A percentile compares a stretch with the other conserved stretches of the same genome.
Evolutionary conservation across 2,113 vertebrate species (phyloP).

Genomic region (Chionis minor): DNA sequence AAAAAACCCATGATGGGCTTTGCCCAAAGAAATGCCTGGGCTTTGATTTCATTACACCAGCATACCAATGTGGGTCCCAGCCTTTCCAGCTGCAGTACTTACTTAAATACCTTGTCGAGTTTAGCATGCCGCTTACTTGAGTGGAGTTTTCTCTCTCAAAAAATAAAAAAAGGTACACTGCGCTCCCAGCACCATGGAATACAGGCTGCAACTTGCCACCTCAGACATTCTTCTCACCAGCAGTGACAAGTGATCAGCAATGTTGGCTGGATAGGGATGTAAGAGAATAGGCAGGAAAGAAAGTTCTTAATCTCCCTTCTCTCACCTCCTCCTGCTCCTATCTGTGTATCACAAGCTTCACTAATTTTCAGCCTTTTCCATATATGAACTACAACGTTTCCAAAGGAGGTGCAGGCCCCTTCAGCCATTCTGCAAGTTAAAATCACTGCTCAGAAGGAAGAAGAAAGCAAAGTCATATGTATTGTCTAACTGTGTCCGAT

Average conservation of each 20-base stretch:
- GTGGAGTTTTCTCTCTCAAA: background rate
- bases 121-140: background rate
- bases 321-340: background rate
- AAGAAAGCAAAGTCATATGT: background rate
- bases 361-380: background rate
- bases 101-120: background rate
- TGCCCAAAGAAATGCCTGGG: background rate
- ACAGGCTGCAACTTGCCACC: background rate
- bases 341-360: background rate
- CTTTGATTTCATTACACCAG: background rate
- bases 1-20: background rate
- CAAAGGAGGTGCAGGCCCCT: background rate
- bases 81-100: background rate
- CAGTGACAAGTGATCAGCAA: background rate
- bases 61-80: rapidly evolving
- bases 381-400: background rate
- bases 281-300: background rate
- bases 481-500: background rate
- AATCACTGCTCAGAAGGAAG: background rate
- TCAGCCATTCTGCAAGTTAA: background rate
- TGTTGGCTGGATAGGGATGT: background rate
- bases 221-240: background rate
- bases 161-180: background rate
- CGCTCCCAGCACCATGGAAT: background rate
- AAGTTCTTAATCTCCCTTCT: background rate